Evolutionary conservation across 1,140 invertebrate species (phyloP), one percentile per base, ranked within the genome.

Genomic region (Sycophaga agraensis): DNA sequence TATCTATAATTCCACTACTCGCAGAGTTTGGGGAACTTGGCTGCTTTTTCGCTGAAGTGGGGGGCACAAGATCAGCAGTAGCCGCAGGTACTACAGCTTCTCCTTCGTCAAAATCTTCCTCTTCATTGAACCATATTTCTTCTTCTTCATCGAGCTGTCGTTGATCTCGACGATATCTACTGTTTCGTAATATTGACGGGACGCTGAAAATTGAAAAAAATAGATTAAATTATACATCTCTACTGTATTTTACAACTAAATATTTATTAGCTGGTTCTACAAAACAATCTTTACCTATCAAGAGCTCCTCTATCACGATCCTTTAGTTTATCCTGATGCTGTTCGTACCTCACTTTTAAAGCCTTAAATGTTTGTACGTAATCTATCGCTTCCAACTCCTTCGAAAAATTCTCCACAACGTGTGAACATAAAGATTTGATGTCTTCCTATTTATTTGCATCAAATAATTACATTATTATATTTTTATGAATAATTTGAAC

Each of bases 61-160:
- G 72, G 19, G 73, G 69, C 39, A 78, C 73, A 34, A 80, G 62
- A 68, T 79, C 74, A 14, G 77, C 78, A 37, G 79, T 77, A 39
- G 78, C 71, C 59, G 82, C 82, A 35, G 85, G 81, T 26, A 87
- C 82, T 16, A 86, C 83, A 39, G 85, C 82, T 64, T 87, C 85
- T 73, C 88, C 89, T 71, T 97, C 94, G 66, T 96, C 93, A 68
- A 93, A 89, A 70, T 97, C 95, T 74, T 97, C 95, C 67, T 98
- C 95, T 70, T 97, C 93, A 75, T 96, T 96, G 80, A 98, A 98
- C 96, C 96, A 99, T 87, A 97, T 94, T 79, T 98, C 96, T 76
- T 99, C 96, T 69, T 99, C 96, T 72, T 98, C 95, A 46, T 98
- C 96, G 63, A 97, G 84, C 72, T 96, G 90, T 42, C 95, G 84